phyloP scores from a whole-genome alignment of 2,797 vertebrate species.

The Peromyscus eremicus region DNA sequence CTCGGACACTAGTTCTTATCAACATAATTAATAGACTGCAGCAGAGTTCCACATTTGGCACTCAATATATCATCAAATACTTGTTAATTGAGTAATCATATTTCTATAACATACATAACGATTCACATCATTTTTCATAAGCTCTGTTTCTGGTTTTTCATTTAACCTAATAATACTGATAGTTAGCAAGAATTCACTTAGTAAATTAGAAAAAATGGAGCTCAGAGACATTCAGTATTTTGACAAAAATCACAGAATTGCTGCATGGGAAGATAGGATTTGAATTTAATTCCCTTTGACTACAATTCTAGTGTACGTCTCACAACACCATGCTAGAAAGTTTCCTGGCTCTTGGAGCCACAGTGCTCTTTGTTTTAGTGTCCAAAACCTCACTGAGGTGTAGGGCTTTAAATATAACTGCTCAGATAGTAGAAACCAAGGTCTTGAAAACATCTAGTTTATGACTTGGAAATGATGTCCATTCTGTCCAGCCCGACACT shows the following conservation, averaged over 20 bases:
- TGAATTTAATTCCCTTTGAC: background rate
- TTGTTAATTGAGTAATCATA: background rate
- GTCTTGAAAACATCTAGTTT: conserved; percentile 5
- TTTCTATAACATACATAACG: background rate
- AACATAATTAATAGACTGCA: background rate
- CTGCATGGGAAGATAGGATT: background rate
- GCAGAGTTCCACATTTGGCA: background rate
- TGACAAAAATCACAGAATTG: background rate
- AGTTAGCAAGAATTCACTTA: background rate
- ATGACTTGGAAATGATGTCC: background rate
- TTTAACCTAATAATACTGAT: background rate
- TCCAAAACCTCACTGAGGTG: background rate
- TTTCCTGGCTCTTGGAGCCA: background rate
- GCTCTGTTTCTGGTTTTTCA: background rate
- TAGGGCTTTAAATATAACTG: background rate
- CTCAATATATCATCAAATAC: background rate
- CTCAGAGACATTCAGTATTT: background rate
- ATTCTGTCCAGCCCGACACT: conserved; percentile 35
- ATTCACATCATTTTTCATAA: background rate
- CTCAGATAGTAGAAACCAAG: background rate
- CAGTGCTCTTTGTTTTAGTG: background rate
- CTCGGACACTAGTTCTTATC: background rate
- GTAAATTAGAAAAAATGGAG: background rate
- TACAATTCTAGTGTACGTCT: background rate
- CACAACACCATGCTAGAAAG: background rate